Conservation (phyloP, 2,113 vertebrate species). For the Nothoprocta perdicaria region DNA sequence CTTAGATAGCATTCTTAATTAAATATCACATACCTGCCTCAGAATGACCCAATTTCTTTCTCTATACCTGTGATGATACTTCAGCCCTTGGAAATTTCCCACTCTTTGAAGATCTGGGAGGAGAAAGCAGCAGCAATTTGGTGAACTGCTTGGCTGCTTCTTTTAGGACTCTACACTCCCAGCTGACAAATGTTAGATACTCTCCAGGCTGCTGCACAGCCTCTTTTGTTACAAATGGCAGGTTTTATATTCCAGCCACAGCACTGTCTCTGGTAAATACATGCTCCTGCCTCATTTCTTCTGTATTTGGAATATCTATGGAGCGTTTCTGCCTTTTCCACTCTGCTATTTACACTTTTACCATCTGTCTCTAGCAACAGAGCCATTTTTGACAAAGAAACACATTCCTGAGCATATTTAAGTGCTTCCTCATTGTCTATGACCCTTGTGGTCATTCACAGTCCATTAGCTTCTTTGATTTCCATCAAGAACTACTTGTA, state of each 20-base stretch:
- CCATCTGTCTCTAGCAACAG: not conserved
- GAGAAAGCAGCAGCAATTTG: not conserved
- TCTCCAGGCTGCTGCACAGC: not conserved
- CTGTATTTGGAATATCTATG: not conserved
- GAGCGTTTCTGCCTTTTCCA: not conserved
- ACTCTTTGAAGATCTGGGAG: not conserved
- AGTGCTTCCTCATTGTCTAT: slow-evolving; percentile 32
- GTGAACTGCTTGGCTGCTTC: not conserved
- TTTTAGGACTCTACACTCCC: accelerated
- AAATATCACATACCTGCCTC: not conserved
- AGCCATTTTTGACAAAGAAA: not conserved
- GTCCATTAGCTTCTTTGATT: slow-evolving; percentile 33
- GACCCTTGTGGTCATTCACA: slow-evolving; percentile 17
- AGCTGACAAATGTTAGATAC: not conserved
- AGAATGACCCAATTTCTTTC: not conserved
- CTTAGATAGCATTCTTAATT: accelerated
- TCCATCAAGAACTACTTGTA: not conserved
- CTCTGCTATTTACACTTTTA: not conserved
- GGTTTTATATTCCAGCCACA: not conserved
- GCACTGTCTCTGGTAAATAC: not conserved
- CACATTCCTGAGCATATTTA: not conserved
- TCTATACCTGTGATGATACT: not conserved
- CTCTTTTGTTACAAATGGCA: accelerated
- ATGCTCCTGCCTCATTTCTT: not conserved
- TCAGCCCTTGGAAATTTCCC: not conserved